Percentiles rank a stretch among this genome's conserved stretches.
Conservation (phyloP, 2,113 vertebrate genomes). For the Archilochus colubris region DNA sequence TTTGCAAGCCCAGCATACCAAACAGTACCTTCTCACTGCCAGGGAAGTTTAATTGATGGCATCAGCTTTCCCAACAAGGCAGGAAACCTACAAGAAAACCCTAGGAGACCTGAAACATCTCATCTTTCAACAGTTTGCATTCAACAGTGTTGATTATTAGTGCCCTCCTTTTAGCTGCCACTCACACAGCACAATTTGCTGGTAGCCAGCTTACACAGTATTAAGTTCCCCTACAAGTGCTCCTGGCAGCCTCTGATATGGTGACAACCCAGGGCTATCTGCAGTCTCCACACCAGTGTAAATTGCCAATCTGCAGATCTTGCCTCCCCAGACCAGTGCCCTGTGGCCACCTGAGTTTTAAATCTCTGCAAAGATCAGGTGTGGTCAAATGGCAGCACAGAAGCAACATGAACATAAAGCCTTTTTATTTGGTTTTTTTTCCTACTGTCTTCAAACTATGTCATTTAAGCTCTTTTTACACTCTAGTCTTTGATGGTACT, state of each 20-base stretch:
- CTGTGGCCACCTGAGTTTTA: background rate
- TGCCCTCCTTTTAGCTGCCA: background rate
- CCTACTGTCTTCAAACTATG: fast-evolving
- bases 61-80: background rate
- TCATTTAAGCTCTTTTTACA: background rate
- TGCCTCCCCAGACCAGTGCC: background rate
- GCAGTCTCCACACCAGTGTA: fast-evolving
- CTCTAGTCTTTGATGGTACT: background rate
- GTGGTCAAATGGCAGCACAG: background rate
- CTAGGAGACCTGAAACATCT: background rate
- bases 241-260: background rate
- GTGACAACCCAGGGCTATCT: background rate
- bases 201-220: fast-evolving
- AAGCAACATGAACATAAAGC: background rate
- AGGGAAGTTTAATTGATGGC: background rate
- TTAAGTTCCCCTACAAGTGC: background rate
- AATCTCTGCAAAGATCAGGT: background rate
- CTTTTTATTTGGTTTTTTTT: background rate
- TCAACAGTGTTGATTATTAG: background rate
- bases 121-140: background rate
- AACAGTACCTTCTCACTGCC: background rate
- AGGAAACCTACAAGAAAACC: background rate
- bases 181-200: background rate
- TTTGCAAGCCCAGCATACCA: background rate
- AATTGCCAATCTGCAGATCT: background rate